These are phyloP conservation scores for Bergia sp. DNA, from an alignment of 92 coral and sea anemone species.

Conservation along the genomic window DNA sequence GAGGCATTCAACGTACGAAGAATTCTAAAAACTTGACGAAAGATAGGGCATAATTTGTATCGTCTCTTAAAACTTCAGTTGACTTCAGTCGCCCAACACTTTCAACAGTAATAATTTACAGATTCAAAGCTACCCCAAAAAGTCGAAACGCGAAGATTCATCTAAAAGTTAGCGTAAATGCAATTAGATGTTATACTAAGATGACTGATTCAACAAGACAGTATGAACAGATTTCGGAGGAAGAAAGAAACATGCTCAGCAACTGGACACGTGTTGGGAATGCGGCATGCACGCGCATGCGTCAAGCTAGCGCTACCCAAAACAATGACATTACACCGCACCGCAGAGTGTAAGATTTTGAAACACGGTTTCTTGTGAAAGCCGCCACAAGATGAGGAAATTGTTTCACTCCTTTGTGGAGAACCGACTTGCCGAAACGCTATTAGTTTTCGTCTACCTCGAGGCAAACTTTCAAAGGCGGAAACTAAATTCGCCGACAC, in stretches of 20 bases:
- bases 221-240: neutral
- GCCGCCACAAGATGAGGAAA: neutral
- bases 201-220: neutral
- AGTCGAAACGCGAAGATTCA: neutral
- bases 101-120: slow-evolving; percentile 1
- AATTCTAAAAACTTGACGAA: too few species aligned
- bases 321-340: too few species aligned
- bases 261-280: slow-evolving; percentile 9
- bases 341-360: neutral
- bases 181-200: neutral
- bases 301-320: neutral
- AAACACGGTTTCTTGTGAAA: neutral
- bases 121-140: neutral
- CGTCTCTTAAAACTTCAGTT: too few species aligned
- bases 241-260: neutral
- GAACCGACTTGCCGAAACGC: neutral
- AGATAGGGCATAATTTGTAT: too few species aligned
- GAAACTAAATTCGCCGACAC: slow-evolving; percentile 1
- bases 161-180: neutral
- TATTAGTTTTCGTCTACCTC: neutral
- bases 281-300: neutral
- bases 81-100: neutral
- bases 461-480: neutral
- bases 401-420: neutral
- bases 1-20: neutral